Evolutionary conservation across 2,888 invertebrate species (phyloP).

Genomic region (Empis stercorea): DNA sequence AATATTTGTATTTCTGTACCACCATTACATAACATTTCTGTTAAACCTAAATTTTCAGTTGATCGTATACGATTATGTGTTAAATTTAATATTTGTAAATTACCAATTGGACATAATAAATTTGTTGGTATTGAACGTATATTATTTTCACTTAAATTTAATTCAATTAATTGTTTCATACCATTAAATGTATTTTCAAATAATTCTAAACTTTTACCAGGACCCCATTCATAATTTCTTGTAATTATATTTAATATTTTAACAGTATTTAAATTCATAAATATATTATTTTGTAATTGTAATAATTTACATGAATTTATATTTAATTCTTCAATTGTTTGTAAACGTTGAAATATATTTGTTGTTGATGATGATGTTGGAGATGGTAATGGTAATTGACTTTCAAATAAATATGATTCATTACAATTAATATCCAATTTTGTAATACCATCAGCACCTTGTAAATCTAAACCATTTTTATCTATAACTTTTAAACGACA

Average conservation of each 20-base stretch:
- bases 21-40: slow-evolving; percentile 44
- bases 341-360: slow-evolving; percentile 58
- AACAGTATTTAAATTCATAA: slow-evolving; percentile 66
- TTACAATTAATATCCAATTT: slow-evolving; percentile 65
- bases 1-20: slow-evolving; percentile 59
- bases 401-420: slow-evolving; percentile 68
- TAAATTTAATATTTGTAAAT: slow-evolving; percentile 70
- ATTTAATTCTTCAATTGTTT: slow-evolving; percentile 55
- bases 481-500: slow-evolving; percentile 62
- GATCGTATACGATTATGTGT: slow-evolving; percentile 72
- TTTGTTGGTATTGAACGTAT: slow-evolving; percentile 65
- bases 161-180: slow-evolving; percentile 63
- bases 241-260: slow-evolving; percentile 56
- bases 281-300: slow-evolving; percentile 56
- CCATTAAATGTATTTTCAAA: slow-evolving; percentile 59
- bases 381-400: slow-evolving; percentile 56
- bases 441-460: slow-evolving; percentile 54
- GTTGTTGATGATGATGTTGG: background rate
- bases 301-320: slow-evolving; percentile 71
- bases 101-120: slow-evolving; percentile 64
- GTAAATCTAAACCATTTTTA: slow-evolving; percentile 46
- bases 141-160: slow-evolving; percentile 75
- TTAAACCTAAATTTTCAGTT: slow-evolving; percentile 62
- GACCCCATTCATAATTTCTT: slow-evolving; percentile 67
- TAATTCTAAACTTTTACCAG: slow-evolving; percentile 60